Percentiles rank a stretch among this genome's conserved stretches.
Evolutionary conservation across 2,113 vertebrate genomes (phyloP).

Genomic region (Odocoileus hemionus): DNA sequence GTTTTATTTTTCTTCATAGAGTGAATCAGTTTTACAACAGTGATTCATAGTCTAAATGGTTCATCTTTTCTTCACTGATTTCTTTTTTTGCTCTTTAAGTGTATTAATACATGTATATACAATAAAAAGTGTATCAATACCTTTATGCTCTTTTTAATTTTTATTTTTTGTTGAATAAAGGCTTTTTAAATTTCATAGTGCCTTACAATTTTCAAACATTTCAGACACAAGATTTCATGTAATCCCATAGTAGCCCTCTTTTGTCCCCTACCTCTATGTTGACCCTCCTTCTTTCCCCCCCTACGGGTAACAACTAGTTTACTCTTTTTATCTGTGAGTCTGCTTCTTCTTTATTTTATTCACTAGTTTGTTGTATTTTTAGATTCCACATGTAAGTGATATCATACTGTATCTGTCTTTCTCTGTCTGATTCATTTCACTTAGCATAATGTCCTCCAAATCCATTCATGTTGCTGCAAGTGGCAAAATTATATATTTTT

Average conservation of each 20-base stretch:
- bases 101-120: background rate
- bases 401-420: background rate
- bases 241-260: background rate
- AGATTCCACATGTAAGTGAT: background rate
- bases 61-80: background rate
- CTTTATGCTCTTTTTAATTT: background rate
- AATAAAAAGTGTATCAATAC: background rate
- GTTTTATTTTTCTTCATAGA: constrained; percentile 17
- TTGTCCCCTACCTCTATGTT: background rate
- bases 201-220: background rate
- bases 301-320: background rate
- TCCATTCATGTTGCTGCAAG: background rate
- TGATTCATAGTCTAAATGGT: background rate
- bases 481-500: background rate
- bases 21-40: background rate
- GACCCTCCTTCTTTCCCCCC: background rate
- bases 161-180: background rate
- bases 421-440: background rate
- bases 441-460: background rate
- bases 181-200: background rate
- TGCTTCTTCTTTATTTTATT: background rate
- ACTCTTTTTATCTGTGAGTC: background rate
- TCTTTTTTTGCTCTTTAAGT: background rate
- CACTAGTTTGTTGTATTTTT: background rate
- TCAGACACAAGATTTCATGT: background rate